Evolutionary conservation across 2,888 invertebrate species (phyloP).

Genomic region (Xylota segnis): DNA sequence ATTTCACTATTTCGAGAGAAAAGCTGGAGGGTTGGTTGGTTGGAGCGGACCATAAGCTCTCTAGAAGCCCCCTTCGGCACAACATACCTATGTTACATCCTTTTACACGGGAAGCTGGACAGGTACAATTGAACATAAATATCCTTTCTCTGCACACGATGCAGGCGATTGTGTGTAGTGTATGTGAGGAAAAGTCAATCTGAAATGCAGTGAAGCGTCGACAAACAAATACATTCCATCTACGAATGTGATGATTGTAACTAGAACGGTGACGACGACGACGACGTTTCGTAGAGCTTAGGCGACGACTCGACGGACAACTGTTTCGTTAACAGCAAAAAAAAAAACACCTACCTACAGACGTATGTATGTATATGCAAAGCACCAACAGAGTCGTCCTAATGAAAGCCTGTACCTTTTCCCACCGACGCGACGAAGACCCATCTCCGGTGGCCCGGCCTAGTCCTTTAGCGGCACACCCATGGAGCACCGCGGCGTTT

Average conservation of each 20-base stretch:
- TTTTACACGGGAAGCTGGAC: slow-evolving; percentile 65
- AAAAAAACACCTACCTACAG: slow-evolving; percentile 1
- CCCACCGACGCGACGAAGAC: not conserved
- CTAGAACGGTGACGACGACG: slow-evolving; percentile 44
- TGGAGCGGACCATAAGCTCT: slow-evolving; percentile 15
- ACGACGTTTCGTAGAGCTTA: slow-evolving; percentile 41
- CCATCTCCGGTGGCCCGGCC: not conserved
- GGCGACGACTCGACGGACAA: slow-evolving; percentile 42
- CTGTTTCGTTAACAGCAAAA: not conserved
- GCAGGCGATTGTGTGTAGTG: slow-evolving; percentile 28
- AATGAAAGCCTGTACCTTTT: slow-evolving; percentile 47
- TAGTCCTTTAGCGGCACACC: slow-evolving; percentile 32
- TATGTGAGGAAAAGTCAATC: slow-evolving; percentile 52
- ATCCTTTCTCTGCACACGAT: slow-evolving; percentile 40
- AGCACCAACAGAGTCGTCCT: slow-evolving; percentile 27
- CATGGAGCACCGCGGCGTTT: slow-evolving; percentile 12
- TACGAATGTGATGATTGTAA: slow-evolving; percentile 67
- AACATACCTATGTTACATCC: slow-evolving; percentile 50
- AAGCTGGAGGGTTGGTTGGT: slow-evolving; percentile 14
- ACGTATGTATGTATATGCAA: slow-evolving; percentile 13
- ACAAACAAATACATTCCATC: slow-evolving; percentile 67
- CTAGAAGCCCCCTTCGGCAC: slow-evolving; percentile 5
- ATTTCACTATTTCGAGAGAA: slow-evolving; percentile 37
- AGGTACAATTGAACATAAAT: slow-evolving; percentile 69
- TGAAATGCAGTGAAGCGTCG: slow-evolving; percentile 46